phyloP scores from a whole-genome alignment of 2,888 invertebrate species.

The Drosophila koepferae region DNA sequence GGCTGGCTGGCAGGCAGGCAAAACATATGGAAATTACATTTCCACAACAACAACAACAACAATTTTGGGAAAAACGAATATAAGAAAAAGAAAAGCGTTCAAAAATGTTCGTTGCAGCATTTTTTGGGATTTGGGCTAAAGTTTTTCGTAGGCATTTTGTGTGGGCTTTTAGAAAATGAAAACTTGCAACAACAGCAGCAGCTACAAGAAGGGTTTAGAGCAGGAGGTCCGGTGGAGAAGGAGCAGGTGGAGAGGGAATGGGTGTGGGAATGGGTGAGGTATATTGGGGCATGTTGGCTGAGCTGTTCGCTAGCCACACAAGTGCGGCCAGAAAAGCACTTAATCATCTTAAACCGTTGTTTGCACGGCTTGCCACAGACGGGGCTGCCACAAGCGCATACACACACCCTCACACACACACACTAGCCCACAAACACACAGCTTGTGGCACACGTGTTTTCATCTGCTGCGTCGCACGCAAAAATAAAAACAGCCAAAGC shows the following conservation, averaged over 20 bases:
- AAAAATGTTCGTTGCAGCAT: slow-evolving; percentile 61
- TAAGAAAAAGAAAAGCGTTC: slow-evolving; percentile 22
- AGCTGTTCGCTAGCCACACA: slow-evolving; percentile 61
- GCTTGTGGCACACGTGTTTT: slow-evolving; percentile 57
- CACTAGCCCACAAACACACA: slow-evolving; percentile 18
- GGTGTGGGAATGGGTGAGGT: background rate
- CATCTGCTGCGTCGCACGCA: slow-evolving; percentile 69
- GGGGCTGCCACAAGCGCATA: slow-evolving; percentile 46
- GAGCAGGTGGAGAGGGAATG: background rate
- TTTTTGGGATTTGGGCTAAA: slow-evolving; percentile 56
- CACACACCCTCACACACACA: slow-evolving; percentile 23
- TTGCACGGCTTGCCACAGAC: slow-evolving; percentile 77
- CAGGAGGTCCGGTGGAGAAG: no score
- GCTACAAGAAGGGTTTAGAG: background rate
- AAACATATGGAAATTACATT: slow-evolving; percentile 78
- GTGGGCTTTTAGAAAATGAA: slow-evolving; percentile 72
- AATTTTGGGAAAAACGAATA: slow-evolving; percentile 13
- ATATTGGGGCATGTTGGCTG: slow-evolving; percentile 30
- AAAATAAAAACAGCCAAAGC: slow-evolving; percentile 44
- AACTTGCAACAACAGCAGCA: slow-evolving; percentile 60
- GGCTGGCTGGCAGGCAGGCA: slow-evolving; percentile 34
- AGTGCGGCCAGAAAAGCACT: slow-evolving; percentile 78
- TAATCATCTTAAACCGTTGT: slow-evolving; percentile 81
- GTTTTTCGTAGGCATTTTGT: slow-evolving; percentile 50
- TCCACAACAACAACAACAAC: slow-evolving; percentile 31